A percentile compares a stretch with the other conserved stretches of the same genome.
These are phyloP conservation scores for Chlamydotis undulata DNA, from an alignment of 2,113 vertebrate genomes.

Conservation along the genomic window DNA sequence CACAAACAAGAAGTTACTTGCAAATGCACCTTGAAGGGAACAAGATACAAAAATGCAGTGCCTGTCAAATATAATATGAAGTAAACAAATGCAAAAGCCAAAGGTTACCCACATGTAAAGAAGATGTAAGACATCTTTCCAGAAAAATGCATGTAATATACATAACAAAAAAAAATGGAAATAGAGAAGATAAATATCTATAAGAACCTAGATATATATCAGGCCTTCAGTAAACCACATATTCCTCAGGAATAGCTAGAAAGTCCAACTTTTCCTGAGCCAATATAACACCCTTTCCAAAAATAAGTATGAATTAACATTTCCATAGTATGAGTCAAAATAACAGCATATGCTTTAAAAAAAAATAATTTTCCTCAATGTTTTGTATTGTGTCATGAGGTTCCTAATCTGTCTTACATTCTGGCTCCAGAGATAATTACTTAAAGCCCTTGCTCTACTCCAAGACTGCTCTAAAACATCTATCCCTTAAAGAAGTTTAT, in stretches of 20 bases:
- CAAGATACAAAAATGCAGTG: accelerated
- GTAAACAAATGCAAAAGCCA: not conserved
- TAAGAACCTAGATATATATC: not conserved
- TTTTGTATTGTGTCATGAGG: not conserved
- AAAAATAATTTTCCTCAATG: not conserved
- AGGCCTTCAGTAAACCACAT: not conserved
- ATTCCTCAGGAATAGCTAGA: not conserved
- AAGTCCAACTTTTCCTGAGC: not conserved
- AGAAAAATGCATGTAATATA: not conserved
- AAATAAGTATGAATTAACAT: not conserved
- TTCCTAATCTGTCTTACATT: not conserved
- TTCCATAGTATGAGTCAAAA: not conserved
- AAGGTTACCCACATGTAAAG: not conserved
- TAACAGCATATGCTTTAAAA: not conserved
- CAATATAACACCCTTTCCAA: not conserved
- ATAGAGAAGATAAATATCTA: not conserved
- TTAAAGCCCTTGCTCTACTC: not conserved
- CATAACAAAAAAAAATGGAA: not conserved
- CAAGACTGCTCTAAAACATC: not conserved
- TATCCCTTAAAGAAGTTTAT: not conserved
- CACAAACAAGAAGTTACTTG: not conserved
- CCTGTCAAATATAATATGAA: not conserved
- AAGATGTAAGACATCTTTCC: not conserved
- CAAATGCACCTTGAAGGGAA: not conserved
- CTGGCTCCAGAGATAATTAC: not conserved